Conservation (phyloP, 1,140 invertebrate species). For the Antheraea pernyi region DNA sequence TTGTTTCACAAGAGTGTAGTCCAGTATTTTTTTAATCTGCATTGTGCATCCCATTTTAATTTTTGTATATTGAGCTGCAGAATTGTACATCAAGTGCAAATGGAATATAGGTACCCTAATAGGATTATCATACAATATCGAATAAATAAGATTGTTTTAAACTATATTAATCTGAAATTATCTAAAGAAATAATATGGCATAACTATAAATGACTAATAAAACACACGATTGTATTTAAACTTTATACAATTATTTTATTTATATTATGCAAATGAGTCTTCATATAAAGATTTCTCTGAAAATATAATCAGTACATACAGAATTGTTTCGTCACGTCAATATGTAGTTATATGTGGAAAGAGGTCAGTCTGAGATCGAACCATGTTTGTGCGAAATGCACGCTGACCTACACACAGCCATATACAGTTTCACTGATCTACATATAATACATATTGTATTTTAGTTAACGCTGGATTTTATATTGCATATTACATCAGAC, state of each 20-base stretch:
- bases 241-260: not conserved
- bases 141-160: no score
- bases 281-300: not conserved
- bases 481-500: not conserved
- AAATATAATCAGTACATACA: conserved; percentile 12
- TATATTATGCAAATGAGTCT: not conserved
- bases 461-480: not conserved
- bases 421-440: conserved; percentile 29
- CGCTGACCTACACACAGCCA: conserved; percentile 30
- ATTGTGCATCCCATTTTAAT: no score
- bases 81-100: no score
- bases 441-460: conserved; percentile 2
- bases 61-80: no score
- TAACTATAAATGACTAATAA: no score
- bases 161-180: no score
- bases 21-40: no score
- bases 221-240: no score
- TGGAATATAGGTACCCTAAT: no score
- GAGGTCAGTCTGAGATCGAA: conserved; percentile 24
- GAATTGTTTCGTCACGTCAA: conserved; percentile 9
- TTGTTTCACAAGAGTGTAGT: no score
- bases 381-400: conserved; percentile 28
- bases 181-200: no score
- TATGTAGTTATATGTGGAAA: conserved; percentile 17
- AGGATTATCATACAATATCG: no score